A percentile compares a stretch with the other conserved stretches of the same genome.
These are phyloP conservation scores for Camponotus vicinus DNA, from an alignment of 1,140 invertebrate species.

Conservation along the genomic window DNA sequence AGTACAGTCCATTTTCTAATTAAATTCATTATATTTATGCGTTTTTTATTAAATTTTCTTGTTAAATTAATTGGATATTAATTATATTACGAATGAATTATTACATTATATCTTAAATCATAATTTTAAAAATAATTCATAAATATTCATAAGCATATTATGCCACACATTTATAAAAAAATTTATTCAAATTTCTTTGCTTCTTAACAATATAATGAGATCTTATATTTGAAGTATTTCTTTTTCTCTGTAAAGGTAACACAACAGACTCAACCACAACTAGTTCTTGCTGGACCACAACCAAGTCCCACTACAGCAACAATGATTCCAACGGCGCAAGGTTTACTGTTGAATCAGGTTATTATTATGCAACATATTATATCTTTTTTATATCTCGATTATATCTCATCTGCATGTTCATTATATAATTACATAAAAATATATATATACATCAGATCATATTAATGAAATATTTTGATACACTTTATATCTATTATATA, in stretches of 20 bases:
- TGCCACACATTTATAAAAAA: neutral
- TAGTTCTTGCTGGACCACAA: slow-evolving; percentile 84
- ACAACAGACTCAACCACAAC: slow-evolving; percentile 84
- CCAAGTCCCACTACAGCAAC: slow-evolving; percentile 82
- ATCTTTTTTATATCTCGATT: slow-evolving; percentile 24
- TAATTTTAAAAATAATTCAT: too few species aligned
- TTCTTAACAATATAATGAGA: slow-evolving; percentile 1
- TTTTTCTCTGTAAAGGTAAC: slow-evolving; percentile 78
- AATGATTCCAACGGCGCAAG: slow-evolving; percentile 85
- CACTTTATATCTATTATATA: slow-evolving; percentile 61
- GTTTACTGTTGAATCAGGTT: slow-evolving; percentile 84
- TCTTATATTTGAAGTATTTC: neutral
- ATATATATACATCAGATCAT: slow-evolving; percentile 52
- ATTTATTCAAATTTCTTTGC: neutral
- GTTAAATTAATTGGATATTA: neutral
- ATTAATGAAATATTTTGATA: slow-evolving; percentile 60
- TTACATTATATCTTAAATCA: neutral
- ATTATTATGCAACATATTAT: slow-evolving; percentile 56
- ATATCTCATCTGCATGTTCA: slow-evolving; percentile 64
- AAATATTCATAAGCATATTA: neutral
- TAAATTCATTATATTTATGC: neutral
- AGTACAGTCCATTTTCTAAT: slow-evolving; percentile 64
- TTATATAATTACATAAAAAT: slow-evolving; percentile 58
- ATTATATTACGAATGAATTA: neutral
- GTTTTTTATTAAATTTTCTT: neutral